Evolutionary conservation across 2,113 vertebrate genomes (phyloP).

Genomic region (Sterrhoptilus dennistouni): DNA sequence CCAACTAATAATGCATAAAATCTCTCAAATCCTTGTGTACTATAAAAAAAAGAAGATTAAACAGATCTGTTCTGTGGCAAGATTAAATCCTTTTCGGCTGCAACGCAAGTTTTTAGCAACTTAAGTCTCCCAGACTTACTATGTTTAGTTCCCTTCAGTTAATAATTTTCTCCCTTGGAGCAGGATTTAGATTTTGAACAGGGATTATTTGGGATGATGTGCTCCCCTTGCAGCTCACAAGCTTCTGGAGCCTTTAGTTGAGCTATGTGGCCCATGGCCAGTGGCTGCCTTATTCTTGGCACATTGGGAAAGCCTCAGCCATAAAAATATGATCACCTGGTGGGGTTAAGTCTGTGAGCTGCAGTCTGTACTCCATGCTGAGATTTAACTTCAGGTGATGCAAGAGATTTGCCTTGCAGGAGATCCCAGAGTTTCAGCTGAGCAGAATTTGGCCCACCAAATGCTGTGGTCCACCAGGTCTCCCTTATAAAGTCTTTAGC

Average conservation of each 20-base stretch:
- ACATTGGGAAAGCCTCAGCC: accelerated
- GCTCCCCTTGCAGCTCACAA: background rate
- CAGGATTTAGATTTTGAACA: background rate
- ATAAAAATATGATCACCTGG: background rate
- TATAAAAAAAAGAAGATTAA: background rate
- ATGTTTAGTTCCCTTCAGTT: background rate
- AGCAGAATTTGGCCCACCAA: background rate
- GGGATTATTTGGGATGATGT: background rate
- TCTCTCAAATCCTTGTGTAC: background rate
- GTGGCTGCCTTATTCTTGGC: background rate
- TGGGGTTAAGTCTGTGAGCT: background rate
- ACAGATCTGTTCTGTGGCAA: background rate
- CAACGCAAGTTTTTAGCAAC: background rate
- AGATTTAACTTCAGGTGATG: background rate
- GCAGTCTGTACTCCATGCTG: background rate
- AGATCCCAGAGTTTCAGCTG: background rate
- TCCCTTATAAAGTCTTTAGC: background rate
- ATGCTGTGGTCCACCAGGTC: background rate
- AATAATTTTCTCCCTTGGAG: background rate
- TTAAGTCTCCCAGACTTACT: background rate
- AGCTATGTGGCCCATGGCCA: accelerated
- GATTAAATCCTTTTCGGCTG: background rate
- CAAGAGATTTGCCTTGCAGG: background rate
- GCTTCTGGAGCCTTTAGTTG: background rate
- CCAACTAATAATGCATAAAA: conserved; percentile 36